Base-by-base conservation (phyloP, 2,888 invertebrate genomes). In the Salpingus planirostris region DNA sequence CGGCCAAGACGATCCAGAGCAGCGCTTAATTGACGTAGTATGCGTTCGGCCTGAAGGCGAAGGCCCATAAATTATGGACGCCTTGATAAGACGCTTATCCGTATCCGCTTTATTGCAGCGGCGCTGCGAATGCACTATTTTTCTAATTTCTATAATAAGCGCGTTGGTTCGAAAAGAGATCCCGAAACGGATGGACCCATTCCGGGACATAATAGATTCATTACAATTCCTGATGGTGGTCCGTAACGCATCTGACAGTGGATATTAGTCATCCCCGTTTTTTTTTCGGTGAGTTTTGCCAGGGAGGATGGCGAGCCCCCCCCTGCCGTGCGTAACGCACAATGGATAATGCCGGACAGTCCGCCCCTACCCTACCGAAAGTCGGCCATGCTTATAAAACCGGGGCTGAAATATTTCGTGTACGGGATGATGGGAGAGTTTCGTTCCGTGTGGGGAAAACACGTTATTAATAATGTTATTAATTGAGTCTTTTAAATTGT, bases 131-230 rank as follows among this genome's bases (percentile, higher is more conserved):
- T n/a, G n/a, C n/a, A n/a, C n/a, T n/a, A n/a, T n/a, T n/a, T n/a
- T n/a, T n/a, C n/a, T n/a, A n/a, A n/a, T n/a, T n/a, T n/a, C n/a
- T n/a, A n/a, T n/a, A n/a, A n/a, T n/a, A n/a, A n/a, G n/a, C n/a
- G n/a, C n/a, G n/a, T n/a, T n/a, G n/a, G n/a, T n/a, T 8, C 18
- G 18, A 18, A 18, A 18, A 8, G 18, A 18, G 18, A 18, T 5
- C 5, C 5, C 18, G 18, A 18, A 8, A 18, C 18, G 18, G 23
- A 46, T 36, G 44, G 41, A 46, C 34, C 48, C 53, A 49, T 54
- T 52, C 43, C 37, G 36, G 23, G 49, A 56, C 52, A 58, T 60
- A 61, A 62, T 62, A 58, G 62, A 62, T 57, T 61, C 62, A 62
- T 62, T 62, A 61, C 49, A 46, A 47, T 59, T 51, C 49, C 50